Evolutionary conservation across 2,888 invertebrate genomes (phyloP).

Genomic region (Cryptus armator): DNA sequence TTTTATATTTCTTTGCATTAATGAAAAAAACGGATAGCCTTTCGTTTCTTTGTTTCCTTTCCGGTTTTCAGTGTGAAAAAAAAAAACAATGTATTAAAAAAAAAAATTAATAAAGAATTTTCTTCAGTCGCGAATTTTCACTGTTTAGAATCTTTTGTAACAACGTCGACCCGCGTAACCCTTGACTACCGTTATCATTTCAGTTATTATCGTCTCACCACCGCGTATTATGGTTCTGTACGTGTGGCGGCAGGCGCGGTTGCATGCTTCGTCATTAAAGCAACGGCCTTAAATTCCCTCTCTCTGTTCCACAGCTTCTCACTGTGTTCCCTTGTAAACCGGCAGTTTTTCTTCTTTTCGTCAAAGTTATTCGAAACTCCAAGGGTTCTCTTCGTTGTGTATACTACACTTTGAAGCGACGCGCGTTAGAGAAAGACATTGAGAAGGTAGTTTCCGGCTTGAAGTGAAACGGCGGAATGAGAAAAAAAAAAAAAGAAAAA

Average conservation of each 20-base stretch:
- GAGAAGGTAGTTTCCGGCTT: slow-evolving; percentile 62
- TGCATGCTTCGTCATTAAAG: slow-evolving; percentile 35
- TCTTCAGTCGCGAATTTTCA: not conserved
- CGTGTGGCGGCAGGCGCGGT: slow-evolving; percentile 25
- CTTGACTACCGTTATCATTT: not conserved
- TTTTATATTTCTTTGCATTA: no score
- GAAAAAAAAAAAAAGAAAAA: not conserved
- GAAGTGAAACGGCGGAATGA: slow-evolving; percentile 30
- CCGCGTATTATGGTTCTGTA: slow-evolving; percentile 9
- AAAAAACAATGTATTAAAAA: no score
- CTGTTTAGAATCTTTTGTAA: slow-evolving; percentile 15
- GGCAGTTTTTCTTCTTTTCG: slow-evolving; percentile 18
- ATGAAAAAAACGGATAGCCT: not conserved
- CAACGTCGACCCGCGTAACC: not conserved
- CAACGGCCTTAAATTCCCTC: slow-evolving; percentile 35
- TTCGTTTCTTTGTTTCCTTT: not conserved
- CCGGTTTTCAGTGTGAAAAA: no score
- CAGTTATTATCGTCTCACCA: not conserved
- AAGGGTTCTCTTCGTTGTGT: slow-evolving; percentile 21
- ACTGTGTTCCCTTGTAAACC: not conserved
- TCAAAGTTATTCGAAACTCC: slow-evolving; percentile 53
- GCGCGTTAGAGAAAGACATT: slow-evolving; percentile 10
- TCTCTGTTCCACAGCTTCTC: not conserved
- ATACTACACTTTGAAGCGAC: slow-evolving; percentile 39
- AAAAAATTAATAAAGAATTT: not conserved